phyloP scores from a whole-genome alignment of 2,797 vertebrate genomes.

The Pseudopleuronectes americanus region DNA sequence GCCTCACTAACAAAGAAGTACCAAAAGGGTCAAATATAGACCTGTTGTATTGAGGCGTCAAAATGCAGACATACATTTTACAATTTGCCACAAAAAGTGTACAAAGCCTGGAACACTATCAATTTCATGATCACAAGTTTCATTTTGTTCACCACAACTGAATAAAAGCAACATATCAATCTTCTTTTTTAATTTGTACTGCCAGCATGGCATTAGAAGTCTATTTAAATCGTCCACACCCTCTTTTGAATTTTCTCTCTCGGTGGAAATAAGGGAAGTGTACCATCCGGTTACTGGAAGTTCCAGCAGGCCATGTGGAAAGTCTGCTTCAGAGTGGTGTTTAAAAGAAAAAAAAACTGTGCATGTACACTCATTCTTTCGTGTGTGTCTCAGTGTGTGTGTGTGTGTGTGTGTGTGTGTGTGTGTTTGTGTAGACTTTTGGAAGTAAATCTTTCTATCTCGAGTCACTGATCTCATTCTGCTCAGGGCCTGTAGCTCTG shows the following conservation, averaged over 20 bases:
- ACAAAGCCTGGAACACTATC: constrained; percentile 2
- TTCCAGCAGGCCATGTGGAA: constrained; percentile 55
- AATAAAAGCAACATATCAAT: constrained; percentile 32
- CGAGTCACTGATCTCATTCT: constrained; percentile 38
- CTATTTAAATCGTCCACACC: constrained; percentile 54
- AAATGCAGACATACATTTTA: not conserved
- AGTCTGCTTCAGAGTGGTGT: constrained; percentile 56
- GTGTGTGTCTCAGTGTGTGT: constrained; percentile 1
- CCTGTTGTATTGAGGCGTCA: not conserved
- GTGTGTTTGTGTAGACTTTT: constrained; percentile 17
- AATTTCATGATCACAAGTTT: not conserved
- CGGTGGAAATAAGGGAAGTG: constrained; percentile 45
- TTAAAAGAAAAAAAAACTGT: not conserved
- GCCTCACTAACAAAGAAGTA: too few relatives aligned
- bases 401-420: constrained; percentile 12
- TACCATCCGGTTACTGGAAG: constrained; percentile 71
- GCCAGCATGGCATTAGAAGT: constrained; percentile 33
- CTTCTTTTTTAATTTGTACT: not conserved
- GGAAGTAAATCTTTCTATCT: constrained; percentile 33
- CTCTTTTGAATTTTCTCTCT: constrained; percentile 35
- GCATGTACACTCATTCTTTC: constrained; percentile 17
- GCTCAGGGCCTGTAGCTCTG: not conserved
- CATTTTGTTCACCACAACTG: constrained; percentile 15
- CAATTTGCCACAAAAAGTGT: constrained; percentile 17
- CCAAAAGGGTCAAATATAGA: not conserved